Conservation (phyloP, 1,140 invertebrate genomes). For the Bombus difficillimus region DNA sequence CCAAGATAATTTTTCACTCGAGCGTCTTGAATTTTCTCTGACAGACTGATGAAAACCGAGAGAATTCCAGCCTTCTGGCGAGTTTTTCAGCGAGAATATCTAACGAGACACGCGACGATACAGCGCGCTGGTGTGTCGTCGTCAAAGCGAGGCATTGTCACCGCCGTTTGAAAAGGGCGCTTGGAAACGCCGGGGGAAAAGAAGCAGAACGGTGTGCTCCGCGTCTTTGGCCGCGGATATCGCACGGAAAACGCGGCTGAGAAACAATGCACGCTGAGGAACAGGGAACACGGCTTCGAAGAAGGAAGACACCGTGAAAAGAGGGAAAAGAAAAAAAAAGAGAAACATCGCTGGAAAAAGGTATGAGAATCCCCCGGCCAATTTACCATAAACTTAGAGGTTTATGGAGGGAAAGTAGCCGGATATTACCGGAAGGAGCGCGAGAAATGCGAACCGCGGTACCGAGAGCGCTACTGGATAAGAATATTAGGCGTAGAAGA, state of each 20-base stretch:
- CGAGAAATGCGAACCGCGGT: slow-evolving; percentile 47
- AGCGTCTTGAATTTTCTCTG: background rate
- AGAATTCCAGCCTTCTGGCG: too few relatives aligned
- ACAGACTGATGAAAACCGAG: background rate
- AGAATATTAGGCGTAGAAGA: slow-evolving; percentile 56
- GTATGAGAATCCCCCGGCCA: slow-evolving; percentile 61
- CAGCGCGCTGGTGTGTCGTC: background rate
- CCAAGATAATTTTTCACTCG: slow-evolving; percentile 39
- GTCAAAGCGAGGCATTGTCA: background rate
- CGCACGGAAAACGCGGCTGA: slow-evolving; percentile 10
- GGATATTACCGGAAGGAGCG: slow-evolving; percentile 62
- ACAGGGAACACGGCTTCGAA: background rate
- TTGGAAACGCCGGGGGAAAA: background rate
- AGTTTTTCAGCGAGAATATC: background rate
- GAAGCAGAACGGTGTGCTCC: background rate
- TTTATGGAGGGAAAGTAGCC: slow-evolving; percentile 64
- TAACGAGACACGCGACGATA: background rate
- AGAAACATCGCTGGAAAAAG: slow-evolving; percentile 31
- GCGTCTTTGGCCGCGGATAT: background rate
- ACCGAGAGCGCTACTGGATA: slow-evolving; percentile 32
- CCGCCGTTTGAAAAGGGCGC: background rate
- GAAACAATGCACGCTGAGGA: slow-evolving; percentile 23
- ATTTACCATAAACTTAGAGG: slow-evolving; percentile 72
- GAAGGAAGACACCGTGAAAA: background rate
- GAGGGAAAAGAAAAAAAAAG: background rate